Base-by-base conservation (phyloP, 2,797 vertebrate genomes). In the Pseudomugil gertrudae region DNA sequence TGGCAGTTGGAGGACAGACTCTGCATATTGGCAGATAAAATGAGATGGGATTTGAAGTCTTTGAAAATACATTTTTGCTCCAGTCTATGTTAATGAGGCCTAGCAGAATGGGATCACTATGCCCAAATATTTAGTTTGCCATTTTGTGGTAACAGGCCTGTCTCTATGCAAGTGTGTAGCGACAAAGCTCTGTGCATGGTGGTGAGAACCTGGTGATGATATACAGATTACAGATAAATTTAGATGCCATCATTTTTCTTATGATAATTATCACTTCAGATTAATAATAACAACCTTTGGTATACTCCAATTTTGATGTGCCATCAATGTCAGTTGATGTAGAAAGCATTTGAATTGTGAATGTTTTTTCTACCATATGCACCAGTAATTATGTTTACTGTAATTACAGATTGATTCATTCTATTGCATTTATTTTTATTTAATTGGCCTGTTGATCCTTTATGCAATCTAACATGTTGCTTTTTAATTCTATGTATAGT, bases 41-140 rank as follows among this genome's bases (percentile, higher is more conserved):
- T 86, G 80, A 84, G 79, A 84, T 76, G 78, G 84, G 84, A 82
- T 90, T 84, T 80, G 79, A 76, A 87, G 82, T 85, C 83, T 90
- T 89, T 89, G 79, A 90, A 90, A 89, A 72, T 84, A 80, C 88
- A 86, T 90, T 88, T 87, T 80, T 74, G 84, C 87, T 85, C 88
- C 85, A 88, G 78, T 85, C 78, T 87, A 84, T 86, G 86, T 82
- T 90, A 89, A 90, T 89, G 85, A 90, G 83, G 82, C 84, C 84
- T 75, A 74, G 80, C 80, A 79, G 81, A 81, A 81, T 89, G 87
- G 92, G 86, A 87, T 89, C 89, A 85, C 81, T 72, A 72, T 88
- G 72, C 85, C 84, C 84, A 84, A 89, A 89, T 87, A 89, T 92
- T 87, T 88, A 86, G 84, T 83, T 85, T 86, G 85, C 86, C 84